phyloP scores from a whole-genome alignment of 2,113 vertebrate genomes.

The Protobothrops mucrosquamatus region DNA sequence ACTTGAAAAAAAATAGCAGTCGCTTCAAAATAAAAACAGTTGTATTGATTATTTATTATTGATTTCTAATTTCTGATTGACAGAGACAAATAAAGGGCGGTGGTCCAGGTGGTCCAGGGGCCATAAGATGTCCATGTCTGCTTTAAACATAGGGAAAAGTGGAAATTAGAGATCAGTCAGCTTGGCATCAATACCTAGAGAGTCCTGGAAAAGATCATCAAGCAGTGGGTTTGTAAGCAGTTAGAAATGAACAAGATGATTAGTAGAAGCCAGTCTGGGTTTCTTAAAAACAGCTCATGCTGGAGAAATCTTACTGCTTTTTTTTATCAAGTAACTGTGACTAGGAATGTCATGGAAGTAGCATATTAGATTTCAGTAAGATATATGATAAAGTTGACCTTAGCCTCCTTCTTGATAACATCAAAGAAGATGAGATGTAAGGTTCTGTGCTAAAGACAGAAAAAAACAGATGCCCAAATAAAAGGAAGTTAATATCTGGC shows the following conservation, averaged over 20 bases:
- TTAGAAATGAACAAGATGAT: not conserved
- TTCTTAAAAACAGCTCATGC: not conserved
- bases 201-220: not conserved
- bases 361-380: not conserved
- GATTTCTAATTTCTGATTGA: too few species aligned
- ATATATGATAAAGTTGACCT: not conserved
- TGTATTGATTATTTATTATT: too few species aligned
- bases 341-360: not conserved
- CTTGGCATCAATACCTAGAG: not conserved
- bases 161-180: not conserved
- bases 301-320: not conserved
- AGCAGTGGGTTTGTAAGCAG: not conserved
- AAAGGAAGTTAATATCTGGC: not conserved
- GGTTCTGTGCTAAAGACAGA: not conserved
- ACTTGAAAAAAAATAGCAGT: too few species aligned
- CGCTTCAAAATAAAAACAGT: too few species aligned
- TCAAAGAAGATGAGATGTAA: not conserved
- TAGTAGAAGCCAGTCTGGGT: not conserved
- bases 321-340: not conserved
- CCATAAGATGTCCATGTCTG: too few species aligned
- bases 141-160: not conserved
- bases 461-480: not conserved
- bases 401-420: not conserved
- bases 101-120: too few species aligned
- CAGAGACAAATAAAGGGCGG: too few species aligned